Percentiles rank a stretch among this genome's conserved stretches.
phyloP scores from a whole-genome alignment of 2,113 vertebrate genomes.

The Catagonus wagneri region DNA sequence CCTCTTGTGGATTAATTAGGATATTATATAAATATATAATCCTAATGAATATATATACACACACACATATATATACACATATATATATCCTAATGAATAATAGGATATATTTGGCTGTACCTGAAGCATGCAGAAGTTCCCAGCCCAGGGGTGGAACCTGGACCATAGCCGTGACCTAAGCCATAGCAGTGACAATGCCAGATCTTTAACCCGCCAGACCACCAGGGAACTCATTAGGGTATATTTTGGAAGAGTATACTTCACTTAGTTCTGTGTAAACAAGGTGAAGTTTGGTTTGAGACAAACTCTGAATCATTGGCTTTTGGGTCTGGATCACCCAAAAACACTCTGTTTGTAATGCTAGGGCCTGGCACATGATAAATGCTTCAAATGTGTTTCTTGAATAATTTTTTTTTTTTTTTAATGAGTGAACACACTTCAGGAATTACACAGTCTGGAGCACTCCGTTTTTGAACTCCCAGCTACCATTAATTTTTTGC shows the following conservation, averaged over 20 bases:
- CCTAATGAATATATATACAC: too few relatives aligned
- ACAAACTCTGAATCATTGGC: background rate
- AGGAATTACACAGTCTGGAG: background rate
- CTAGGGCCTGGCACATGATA: background rate
- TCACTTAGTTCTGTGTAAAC: background rate
- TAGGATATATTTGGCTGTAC: too few relatives aligned
- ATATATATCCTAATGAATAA: too few relatives aligned
- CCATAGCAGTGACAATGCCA: too few relatives aligned
- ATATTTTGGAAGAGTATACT: background rate
- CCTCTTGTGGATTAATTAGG: background rate
- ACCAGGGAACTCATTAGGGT: background rate
- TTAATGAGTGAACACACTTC: slow-evolving; percentile 2
- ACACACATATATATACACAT: too few relatives aligned
- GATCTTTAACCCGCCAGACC: too few relatives aligned
- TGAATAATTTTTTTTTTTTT: background rate
- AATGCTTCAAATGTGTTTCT: background rate
- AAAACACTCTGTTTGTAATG: background rate
- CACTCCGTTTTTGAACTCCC: background rate
- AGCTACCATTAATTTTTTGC: background rate
- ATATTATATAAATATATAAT: too few relatives aligned
- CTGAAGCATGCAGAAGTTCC: too few relatives aligned
- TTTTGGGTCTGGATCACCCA: background rate
- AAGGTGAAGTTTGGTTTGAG: background rate
- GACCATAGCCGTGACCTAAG: too few relatives aligned
- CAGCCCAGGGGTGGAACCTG: too few relatives aligned